Conservation (phyloP, 2,113 vertebrate genomes). For the Pomatostomus ruficeps region DNA sequence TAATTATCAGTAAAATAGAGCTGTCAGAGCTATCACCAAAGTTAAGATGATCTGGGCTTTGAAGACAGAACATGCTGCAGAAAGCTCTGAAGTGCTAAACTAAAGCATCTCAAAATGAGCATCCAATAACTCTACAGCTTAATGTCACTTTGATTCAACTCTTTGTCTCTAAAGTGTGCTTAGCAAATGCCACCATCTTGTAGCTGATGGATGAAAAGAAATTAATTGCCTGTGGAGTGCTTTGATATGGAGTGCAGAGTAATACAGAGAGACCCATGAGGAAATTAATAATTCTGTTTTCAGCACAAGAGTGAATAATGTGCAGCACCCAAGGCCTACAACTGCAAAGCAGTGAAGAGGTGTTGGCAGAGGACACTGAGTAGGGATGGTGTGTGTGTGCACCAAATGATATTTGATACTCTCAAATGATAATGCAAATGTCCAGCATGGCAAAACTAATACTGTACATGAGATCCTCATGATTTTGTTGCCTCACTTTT, state of each 20-base stretch:
- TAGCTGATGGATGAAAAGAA: background rate
- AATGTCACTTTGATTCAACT: background rate
- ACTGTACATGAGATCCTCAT: background rate
- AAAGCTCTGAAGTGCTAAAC: background rate
- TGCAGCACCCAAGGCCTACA: background rate
- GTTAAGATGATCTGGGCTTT: background rate
- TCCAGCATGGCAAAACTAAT: background rate
- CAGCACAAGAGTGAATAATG: background rate
- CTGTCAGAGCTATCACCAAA: background rate
- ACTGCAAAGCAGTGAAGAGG: background rate
- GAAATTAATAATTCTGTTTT: background rate
- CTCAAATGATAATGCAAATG: background rate
- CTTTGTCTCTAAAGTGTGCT: background rate
- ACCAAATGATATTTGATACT: background rate
- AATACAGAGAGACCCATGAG: background rate
- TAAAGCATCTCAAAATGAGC: background rate
- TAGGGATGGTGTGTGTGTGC: background rate
- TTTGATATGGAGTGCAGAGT: background rate
- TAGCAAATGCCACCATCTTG: background rate
- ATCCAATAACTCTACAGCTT: background rate
- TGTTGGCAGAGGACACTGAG: background rate
- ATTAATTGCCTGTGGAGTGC: background rate
- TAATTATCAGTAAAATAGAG: background rate
- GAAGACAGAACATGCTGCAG: background rate
- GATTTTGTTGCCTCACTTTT: background rate